Evolutionary conservation across 2,113 vertebrate genomes (phyloP), one percentile per base, ranked within the genome.

Genomic region (Lamprotornis superbus): DNA sequence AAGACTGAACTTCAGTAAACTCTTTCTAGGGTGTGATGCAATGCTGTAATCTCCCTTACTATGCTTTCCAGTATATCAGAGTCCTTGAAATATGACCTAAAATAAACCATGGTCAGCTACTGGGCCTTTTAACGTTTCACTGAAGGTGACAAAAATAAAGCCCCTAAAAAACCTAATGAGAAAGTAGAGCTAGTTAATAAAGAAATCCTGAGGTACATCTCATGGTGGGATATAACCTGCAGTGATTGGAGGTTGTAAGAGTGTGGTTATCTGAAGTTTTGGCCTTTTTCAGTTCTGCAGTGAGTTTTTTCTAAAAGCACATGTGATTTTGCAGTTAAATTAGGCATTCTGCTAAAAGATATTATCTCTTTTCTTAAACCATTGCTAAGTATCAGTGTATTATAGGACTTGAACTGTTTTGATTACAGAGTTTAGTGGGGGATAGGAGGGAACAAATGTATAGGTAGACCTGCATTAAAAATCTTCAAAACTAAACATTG

Each of bases 81-180:
- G 94, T 75, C 88, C 94, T 95, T 96, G 90, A 96, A 90, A 93
- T 57, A 83, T n/a, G 40, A 75, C 87, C 93, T 90, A 63, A 93
- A 93, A 75, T 93, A 83, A 96, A 96, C 91, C 52, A 17, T 70
- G 63, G 35, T 57, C 81, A 88, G 78, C 89, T 95, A 85, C 84
- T 77, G 91, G n/a, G 27, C 49, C 75, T 91, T 60, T 40, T 46
- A 87, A 68, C 12, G 0, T 81, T 94, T 93, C 86, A 86, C 69
- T 92, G 71, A 35, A 67, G 56, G 31, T 8, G 59, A 42, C 46
- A 77, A 55, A 59, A 89, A 88, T 37, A 69, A 83, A 64, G 35
- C 1, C 9, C 15, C 40, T 31, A 23, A 55, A 76, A 76, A 78
- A 71, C 11, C 40, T 73, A 56, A 55, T 63, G 65, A 73, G 81